These are phyloP conservation scores for Dinothrombium tinctorium DNA, from an alignment of 1,140 invertebrate species.

Conservation along the genomic window DNA sequence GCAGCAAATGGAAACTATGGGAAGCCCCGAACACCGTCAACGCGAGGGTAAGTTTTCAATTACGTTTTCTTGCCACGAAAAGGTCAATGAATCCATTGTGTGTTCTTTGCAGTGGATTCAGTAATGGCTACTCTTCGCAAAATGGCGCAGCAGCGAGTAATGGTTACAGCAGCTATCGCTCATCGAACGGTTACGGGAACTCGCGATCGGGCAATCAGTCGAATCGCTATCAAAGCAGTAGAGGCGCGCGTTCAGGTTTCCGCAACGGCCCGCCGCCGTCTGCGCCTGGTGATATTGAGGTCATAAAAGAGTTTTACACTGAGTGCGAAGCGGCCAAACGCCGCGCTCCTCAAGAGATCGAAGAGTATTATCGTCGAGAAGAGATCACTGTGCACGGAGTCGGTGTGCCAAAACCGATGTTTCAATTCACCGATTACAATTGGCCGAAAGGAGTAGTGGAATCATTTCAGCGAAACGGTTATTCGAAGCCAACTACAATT, in stretches of 20 bases:
- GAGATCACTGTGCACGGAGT: background rate
- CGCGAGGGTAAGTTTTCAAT: no score
- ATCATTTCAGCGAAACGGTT: slow-evolving; percentile 24
- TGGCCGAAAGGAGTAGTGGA: slow-evolving; percentile 37
- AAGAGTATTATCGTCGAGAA: background rate
- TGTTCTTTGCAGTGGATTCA: no score
- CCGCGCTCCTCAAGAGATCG: background rate
- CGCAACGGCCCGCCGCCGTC: background rate
- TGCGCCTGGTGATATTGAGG: background rate
- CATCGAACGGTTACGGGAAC: background rate
- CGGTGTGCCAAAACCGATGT: background rate
- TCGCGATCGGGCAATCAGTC: no score
- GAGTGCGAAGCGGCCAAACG: background rate
- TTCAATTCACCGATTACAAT: background rate
- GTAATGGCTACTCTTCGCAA: no score
- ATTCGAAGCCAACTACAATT: slow-evolving; percentile 58
- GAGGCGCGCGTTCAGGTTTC: no score
- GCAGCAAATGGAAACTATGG: no score
- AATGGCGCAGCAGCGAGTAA: no score
- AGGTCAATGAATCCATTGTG: no score
- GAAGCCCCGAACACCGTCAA: no score
- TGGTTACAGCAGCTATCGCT: background rate
- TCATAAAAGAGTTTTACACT: background rate
- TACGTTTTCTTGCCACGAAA: no score
- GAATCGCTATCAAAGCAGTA: no score